Percentiles rank a stretch among this genome's conserved stretches.
Conservation (phyloP, 2,113 vertebrate genomes). For the Sardina pilchardus region DNA sequence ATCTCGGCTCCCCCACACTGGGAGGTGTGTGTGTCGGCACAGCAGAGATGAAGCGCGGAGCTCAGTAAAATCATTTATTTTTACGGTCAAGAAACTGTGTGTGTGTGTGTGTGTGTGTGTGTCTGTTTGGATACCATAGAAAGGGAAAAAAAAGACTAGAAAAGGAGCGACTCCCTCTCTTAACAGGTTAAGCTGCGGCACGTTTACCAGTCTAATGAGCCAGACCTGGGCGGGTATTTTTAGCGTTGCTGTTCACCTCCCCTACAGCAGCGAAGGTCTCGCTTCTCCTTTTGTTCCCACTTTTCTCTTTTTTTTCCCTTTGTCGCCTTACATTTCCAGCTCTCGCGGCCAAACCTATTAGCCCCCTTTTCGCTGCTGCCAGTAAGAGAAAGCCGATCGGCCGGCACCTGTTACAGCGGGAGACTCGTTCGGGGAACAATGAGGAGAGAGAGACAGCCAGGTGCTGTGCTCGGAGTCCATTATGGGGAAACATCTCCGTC, state of each 20-base stretch:
- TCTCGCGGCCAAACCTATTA: slow-evolving; percentile 25
- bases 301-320: background rate
- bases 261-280: background rate
- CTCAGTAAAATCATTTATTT: background rate
- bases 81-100: background rate
- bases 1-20: background rate
- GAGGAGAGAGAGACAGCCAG: background rate
- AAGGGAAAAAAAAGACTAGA: background rate
- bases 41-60: background rate
- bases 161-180: background rate
- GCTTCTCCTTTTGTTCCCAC: background rate
- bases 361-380: slow-evolving; percentile 15
- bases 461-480: slow-evolving; percentile 25
- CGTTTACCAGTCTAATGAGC: slow-evolving; percentile 33
- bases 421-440: slow-evolving; percentile 35
- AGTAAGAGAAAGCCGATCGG: slow-evolving; percentile 24
- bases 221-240: slow-evolving; percentile 23
- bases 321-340: background rate
- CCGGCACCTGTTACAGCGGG: slow-evolving; percentile 35
- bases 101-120: background rate
- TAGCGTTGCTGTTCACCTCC: slow-evolving; percentile 20
- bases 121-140: background rate
- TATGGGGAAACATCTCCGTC: slow-evolving; percentile 25
- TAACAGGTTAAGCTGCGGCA: background rate
- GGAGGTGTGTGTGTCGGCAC: background rate